phyloP scores from a whole-genome alignment of 2,888 invertebrate genomes.

The Alloscopus bannaensis region DNA sequence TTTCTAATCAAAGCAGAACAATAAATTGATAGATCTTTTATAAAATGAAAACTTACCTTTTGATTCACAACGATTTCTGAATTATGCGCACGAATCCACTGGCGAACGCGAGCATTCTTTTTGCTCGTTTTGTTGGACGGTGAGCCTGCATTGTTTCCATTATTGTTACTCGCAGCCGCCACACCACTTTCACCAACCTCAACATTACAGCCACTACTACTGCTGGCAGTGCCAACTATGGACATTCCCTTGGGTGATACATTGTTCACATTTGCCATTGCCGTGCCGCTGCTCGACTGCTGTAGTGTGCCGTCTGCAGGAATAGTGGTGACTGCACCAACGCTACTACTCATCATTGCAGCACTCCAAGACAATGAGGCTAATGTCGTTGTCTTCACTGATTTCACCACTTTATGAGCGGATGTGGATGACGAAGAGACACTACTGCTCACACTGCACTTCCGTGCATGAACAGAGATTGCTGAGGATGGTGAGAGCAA shows the following conservation, averaged over 20 bases:
- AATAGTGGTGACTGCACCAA: slow-evolving; percentile 14
- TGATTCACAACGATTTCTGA: slow-evolving; percentile 67
- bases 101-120: slow-evolving; percentile 69
- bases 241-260: slow-evolving; percentile 15
- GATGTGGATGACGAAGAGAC: slow-evolving; percentile 55
- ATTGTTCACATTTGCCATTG: slow-evolving; percentile 41
- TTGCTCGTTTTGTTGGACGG: slow-evolving; percentile 52
- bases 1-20: too few species aligned
- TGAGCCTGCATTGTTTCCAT: not conserved
- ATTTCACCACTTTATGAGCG: slow-evolving; percentile 50
- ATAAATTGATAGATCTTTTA: too few species aligned
- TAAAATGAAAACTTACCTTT: slow-evolving; percentile 66
- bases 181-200: slow-evolving; percentile 48
- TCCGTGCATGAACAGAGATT: slow-evolving; percentile 54
- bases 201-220: not conserved
- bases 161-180: slow-evolving; percentile 14
- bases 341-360: slow-evolving; percentile 11
- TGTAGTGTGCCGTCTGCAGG: slow-evolving; percentile 9
- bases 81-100: slow-evolving; percentile 73
- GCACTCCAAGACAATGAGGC: slow-evolving; percentile 54
- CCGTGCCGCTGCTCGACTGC: slow-evolving; percentile 13
- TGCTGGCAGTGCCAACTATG: slow-evolving; percentile 36
- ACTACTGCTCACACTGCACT: slow-evolving; percentile 65
- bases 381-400: slow-evolving; percentile 37
- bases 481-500: slow-evolving; percentile 45